Evolutionary conservation across 2,888 invertebrate genomes (phyloP), one percentile per base, ranked within the genome.

Genomic region (Helleia helle): DNA sequence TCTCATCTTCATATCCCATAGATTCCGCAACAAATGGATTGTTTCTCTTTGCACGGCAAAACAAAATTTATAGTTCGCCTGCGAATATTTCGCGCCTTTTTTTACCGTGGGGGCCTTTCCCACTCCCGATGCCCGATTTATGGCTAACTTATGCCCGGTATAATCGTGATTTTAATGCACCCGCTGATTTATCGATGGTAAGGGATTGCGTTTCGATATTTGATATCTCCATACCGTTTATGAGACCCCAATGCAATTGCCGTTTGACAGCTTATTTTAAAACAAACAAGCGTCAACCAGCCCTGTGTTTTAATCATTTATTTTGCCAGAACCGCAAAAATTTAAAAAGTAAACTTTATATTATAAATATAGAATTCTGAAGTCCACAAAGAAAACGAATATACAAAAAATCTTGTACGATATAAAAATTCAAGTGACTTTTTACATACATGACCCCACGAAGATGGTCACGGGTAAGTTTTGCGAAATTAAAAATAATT

Each of bases 91-190:
- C 52, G 48, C 49, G 52, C 51, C 52, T 54, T 54, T 59, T 31
- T 51, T 50, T 47, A 50, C 54, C 53, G 46, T 50, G 44, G 52
- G 53, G 54, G 59, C 59, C 49, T 59, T 62, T 66, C 58, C 68
- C 65, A 57, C 58, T 62, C 60, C 62, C 76, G 69, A 73, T 72
- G 67, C 64, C 63, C 65, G 75, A 81, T 81, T 76, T 81, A 80
- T 80, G 64, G 79, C 63, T 58, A 74, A 77, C 77, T 80, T 79
- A 79, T 74, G 75, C 71, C 70, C 63, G 57, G 70, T 71, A 77
- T 80, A 81, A 84, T 83, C 83, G 76, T 68, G 76, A 77, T 83
- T 84, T 83, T 83, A 84, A 84, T 80, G 77, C 72, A 55, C 43
- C 56, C 46, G 49, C 63, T 73, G 81, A 84, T 84, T 83, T 84